Evolutionary conservation across 1,140 invertebrate species (phyloP).

Genomic region (Goniozus legneri): DNA sequence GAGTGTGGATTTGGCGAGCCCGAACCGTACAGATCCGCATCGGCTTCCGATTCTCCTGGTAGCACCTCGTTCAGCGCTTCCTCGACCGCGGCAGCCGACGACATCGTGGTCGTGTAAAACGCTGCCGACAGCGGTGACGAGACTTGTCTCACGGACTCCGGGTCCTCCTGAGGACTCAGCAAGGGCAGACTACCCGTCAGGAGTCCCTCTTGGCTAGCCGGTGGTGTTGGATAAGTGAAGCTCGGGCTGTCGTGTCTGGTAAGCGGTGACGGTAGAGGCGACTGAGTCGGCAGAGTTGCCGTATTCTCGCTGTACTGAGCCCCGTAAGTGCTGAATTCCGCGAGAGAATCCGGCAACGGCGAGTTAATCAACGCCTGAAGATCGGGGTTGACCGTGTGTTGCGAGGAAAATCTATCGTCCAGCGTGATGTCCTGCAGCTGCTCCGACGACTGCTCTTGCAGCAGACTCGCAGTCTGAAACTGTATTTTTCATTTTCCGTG

Average conservation of each 20-base stretch:
- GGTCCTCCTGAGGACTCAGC: slow-evolving; percentile 53
- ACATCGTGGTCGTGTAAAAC: slow-evolving; percentile 82
- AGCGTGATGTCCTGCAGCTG: slow-evolving; percentile 67
- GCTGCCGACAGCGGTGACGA: slow-evolving; percentile 73
- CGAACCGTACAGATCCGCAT: slow-evolving; percentile 59
- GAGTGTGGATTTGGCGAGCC: slow-evolving; percentile 60
- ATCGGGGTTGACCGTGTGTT: slow-evolving; percentile 67
- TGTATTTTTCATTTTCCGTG: no score
- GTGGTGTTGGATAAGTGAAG: slow-evolving; percentile 78
- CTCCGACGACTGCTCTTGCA: slow-evolving; percentile 63
- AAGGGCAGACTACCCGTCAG: slow-evolving; percentile 53
- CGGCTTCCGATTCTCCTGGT: slow-evolving; percentile 67
- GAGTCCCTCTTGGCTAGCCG: slow-evolving; percentile 75
- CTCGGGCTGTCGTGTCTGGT: slow-evolving; percentile 61
- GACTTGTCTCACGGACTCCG: slow-evolving; percentile 61
- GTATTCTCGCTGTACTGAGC: slow-evolving; percentile 54
- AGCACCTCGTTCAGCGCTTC: slow-evolving; percentile 77
- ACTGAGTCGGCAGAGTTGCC: slow-evolving; percentile 54
- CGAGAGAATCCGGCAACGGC: slow-evolving; percentile 72
- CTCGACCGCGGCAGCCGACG: slow-evolving; percentile 78
- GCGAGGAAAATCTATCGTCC: slow-evolving; percentile 60
- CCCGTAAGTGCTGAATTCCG: slow-evolving; percentile 74
- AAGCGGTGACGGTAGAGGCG: slow-evolving; percentile 66
- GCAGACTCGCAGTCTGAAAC: slow-evolving; percentile 56
- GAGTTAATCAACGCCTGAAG: slow-evolving; percentile 72